Base-by-base conservation (phyloP, 2,888 invertebrate species). In the Bombylius major region DNA sequence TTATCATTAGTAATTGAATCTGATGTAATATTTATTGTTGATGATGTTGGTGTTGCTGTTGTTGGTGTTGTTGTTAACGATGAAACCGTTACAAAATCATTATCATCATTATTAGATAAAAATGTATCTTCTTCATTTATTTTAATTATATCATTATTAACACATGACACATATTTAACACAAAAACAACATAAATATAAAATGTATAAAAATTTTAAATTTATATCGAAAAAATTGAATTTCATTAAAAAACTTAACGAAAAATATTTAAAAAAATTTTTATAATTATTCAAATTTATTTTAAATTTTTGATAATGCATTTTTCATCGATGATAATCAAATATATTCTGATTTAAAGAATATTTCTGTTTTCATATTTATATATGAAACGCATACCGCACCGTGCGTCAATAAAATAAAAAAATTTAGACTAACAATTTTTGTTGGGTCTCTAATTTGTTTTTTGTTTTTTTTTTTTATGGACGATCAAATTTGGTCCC, bases 341-440 rank as follows among this genome's bases (percentile, higher is more conserved):
- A 50, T 45, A 50, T 50, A 54, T 54, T 54, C 54, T 54, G 54
- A 54, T 14, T 34, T 34, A 50, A 13, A 45, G 45, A 46, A 54
- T 46, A 34, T 54, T 50, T 50, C 32, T 44, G 50, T 44, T 49
- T 42, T 14, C 33, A 47, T 49, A 49, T 54, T 50, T 54, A 50
- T 54, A 54, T 47, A n/a, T n/a, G n/a, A n/a, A n/a, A n/a, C n/a
- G n/a, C n/a, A 23, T 2, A 23, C 3, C 23, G 23, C 3, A 23
- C 23, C 45, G 5, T 49, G 23, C 4, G 8, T 14, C 12, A 36
- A 36, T 7, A 36, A 36, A 36, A 36, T 7, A 36, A 36, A 5
- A 36, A 42, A 8, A 5, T 42, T 1, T 42, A 42, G 23, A 23
- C 23, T 6, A 42, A 42, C 4, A 23, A 23, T 23, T 23, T 23